A percentile compares a stretch with the other conserved stretches of the same genome.
phyloP scores from a whole-genome alignment of 2,113 vertebrate genomes.

The Felis catus region F.catus_Fca126_mat1.0 CM031416.1:66281001-66281500 shows the following conservation, averaged over 20 bases:
- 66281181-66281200: neutral
- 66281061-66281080: too few species aligned
- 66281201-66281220: neutral
- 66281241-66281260: neutral
- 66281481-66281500: neutral
- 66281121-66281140: too few species aligned
- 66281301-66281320: too few species aligned
- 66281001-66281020: too few species aligned
- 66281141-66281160: too few species aligned
- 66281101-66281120: too few species aligned
- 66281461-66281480: neutral
- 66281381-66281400: neutral
- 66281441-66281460: neutral
- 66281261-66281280: neutral
- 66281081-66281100: too few species aligned
- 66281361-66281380: neutral
- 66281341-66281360: neutral
- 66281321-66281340: neutral
- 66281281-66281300: neutral
- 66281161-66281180: neutral
- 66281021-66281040: too few species aligned
- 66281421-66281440: neutral
- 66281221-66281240: neutral
- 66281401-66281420: neutral
- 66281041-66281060: too few species aligned